Conservation (phyloP, 2,888 invertebrate species). For the Pandemis corylana region DNA sequence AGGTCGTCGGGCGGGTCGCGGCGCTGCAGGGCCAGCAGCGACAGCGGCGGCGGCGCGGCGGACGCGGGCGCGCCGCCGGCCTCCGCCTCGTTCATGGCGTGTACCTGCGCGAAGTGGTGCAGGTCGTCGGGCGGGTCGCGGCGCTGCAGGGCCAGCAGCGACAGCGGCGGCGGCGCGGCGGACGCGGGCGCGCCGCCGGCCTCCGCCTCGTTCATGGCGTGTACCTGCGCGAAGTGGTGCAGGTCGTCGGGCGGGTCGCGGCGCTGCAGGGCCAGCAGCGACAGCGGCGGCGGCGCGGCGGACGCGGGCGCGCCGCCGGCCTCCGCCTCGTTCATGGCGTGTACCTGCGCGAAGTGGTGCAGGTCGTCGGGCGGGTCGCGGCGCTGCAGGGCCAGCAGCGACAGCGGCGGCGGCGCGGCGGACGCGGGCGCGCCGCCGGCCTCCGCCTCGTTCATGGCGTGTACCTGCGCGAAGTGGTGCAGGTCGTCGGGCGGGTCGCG, state of each 20-base stretch:
- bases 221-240: slow-evolving; percentile 66
- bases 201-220: slow-evolving; percentile 53
- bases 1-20: slow-evolving; percentile 66
- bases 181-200: slow-evolving; percentile 62
- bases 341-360: slow-evolving; percentile 66
- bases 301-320: slow-evolving; percentile 62
- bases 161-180: slow-evolving; percentile 69
- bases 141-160: slow-evolving; percentile 68
- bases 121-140: slow-evolving; percentile 66
- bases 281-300: slow-evolving; percentile 69
- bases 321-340: slow-evolving; percentile 53
- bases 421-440: slow-evolving; percentile 62
- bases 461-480: slow-evolving; percentile 66
- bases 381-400: slow-evolving; percentile 68
- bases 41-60: slow-evolving; percentile 69
- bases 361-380: slow-evolving; percentile 66
- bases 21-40: slow-evolving; percentile 68
- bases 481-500: slow-evolving; percentile 66
- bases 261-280: slow-evolving; percentile 68
- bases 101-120: slow-evolving; percentile 66
- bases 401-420: slow-evolving; percentile 69
- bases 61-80: slow-evolving; percentile 62
- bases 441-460: slow-evolving; percentile 53
- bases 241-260: slow-evolving; percentile 66
- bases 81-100: slow-evolving; percentile 53